Conservation (phyloP, 2,888 invertebrate species). For the Drosophila ezoana region DNA sequence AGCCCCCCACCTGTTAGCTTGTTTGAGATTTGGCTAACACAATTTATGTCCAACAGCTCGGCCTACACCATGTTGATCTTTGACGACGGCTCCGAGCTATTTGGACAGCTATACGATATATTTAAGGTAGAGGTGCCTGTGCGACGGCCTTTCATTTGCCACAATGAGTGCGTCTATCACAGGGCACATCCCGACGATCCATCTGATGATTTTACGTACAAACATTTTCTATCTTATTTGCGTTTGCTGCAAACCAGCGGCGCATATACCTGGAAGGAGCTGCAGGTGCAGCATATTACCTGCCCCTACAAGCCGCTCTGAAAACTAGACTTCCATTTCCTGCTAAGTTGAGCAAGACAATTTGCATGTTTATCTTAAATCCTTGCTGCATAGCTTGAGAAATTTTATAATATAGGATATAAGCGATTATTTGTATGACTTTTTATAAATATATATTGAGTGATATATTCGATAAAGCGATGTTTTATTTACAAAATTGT, state of each 20-base stretch:
- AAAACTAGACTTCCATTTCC: not conserved
- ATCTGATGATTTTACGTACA: constrained; percentile 27
- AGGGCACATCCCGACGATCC: constrained; percentile 4
- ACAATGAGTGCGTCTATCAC: constrained; percentile 46
- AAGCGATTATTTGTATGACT: too few species aligned
- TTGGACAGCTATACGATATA: constrained; percentile 15
- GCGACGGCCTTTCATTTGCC: constrained; percentile 42
- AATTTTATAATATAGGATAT: too few species aligned
- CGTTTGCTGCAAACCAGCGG: constrained; percentile 24
- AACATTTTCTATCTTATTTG: constrained; percentile 47
- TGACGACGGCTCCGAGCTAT: constrained; percentile 13
- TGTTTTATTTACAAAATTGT: too few species aligned
- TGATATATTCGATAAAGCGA: too few species aligned
- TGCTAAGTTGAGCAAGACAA: too few species aligned
- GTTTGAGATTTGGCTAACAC: not conserved
- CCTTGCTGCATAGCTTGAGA: too few species aligned
- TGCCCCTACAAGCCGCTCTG: not conserved
- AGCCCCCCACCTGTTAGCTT: too few species aligned
- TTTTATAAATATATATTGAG: too few species aligned
- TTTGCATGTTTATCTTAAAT: too few species aligned
- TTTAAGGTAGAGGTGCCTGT: not conserved
- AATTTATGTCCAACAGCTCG: constrained; percentile 4
- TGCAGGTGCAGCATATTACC: not conserved
- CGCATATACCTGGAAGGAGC: constrained; percentile 8
- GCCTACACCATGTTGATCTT: constrained; percentile 6